Conservation (phyloP, 1,140 invertebrate species). For the Drosophila sulfurigaster region DNA sequence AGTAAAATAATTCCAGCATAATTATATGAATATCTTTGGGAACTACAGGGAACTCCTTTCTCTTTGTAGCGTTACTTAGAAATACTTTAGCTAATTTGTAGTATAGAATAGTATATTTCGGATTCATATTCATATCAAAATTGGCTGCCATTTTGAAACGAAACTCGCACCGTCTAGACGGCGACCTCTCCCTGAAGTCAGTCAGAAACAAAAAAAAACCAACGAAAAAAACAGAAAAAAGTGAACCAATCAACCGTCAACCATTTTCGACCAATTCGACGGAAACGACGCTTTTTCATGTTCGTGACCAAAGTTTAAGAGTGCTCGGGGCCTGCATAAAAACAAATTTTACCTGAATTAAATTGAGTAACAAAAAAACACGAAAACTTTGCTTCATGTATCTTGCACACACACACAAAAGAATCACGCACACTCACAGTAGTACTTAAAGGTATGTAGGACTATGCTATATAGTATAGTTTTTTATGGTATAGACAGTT, state of each 20-base stretch:
- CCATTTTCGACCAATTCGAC: slow-evolving; percentile 75
- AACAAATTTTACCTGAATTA: slow-evolving; percentile 82
- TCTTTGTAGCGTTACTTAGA: slow-evolving; percentile 10
- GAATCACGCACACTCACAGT: slow-evolving; percentile 3
- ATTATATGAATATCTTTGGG: slow-evolving; percentile 30
- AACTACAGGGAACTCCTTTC: slow-evolving; percentile 30
- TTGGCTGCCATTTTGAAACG: slow-evolving; percentile 67
- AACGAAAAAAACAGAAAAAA: slow-evolving; percentile 54
- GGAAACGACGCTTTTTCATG: slow-evolving; percentile 81
- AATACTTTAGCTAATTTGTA: slow-evolving; percentile 14
- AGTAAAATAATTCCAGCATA: slow-evolving; percentile 47
- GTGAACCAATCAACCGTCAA: slow-evolving; percentile 76
- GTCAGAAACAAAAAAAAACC: slow-evolving; percentile 17
- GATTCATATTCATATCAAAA: slow-evolving; percentile 25
- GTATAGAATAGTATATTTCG: not conserved
- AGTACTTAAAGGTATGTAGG: slow-evolving; percentile 22
- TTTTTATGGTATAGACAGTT: slow-evolving; percentile 33
- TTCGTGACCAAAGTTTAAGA: slow-evolving; percentile 80
- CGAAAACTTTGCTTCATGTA: slow-evolving; percentile 63
- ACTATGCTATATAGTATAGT: slow-evolving; percentile 24
- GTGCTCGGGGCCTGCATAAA: slow-evolving; percentile 42
- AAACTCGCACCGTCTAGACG: slow-evolving; percentile 44
- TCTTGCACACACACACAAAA: slow-evolving; percentile 20
- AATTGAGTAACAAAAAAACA: slow-evolving; percentile 82
- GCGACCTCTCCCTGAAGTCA: slow-evolving; percentile 24